Base-by-base conservation (phyloP, 2,888 invertebrate genomes). In the Zygaena filipendulae region DNA sequence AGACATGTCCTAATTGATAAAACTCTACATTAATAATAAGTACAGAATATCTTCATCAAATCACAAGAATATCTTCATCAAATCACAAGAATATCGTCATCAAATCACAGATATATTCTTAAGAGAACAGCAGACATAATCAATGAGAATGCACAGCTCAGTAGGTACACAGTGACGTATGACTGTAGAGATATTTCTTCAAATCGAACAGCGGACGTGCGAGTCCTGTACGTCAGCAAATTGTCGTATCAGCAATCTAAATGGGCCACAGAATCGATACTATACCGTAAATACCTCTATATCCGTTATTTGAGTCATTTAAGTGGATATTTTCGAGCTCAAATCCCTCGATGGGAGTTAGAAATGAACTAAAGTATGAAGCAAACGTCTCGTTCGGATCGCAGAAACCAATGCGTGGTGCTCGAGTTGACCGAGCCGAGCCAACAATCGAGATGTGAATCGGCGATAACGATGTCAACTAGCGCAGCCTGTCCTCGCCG, bases 401-500 rank as follows among this genome's bases (percentile, higher is more conserved):
- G 28, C 27, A 23, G 12, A 22, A 11, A 13, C 3, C 10, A 4
- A 2, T 5, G 12, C 12, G 11, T 11, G 11, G 27, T n/a, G 8
- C 10, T 9, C 18, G 16, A 16, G 16, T 16, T 6, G 16, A 4
- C 38, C 53, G 54, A 36, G 52, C 50, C 51, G 54, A 56, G 54
- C 59, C 66, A 68, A 72, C 74, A 71, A 75, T 74, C 68, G 62
- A 67, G 77, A 77, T 77, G 55, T 50, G 61, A 64, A 51, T 49
- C 55, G 42, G 40, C 56, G 77, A 77, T 77, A 77, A 55, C 53
- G 57, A 60, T 55, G 72, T 71, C 70, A 67, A 72, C 72, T 63
- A 69, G 68, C 59, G 58, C 55, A 54, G 62, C 52, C 62, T 66
- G 68, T 68, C 67, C 56, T 62, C 63, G 59, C 54, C 57, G 70